phyloP scores from a whole-genome alignment of 2,113 vertebrate genomes.

The Leptobrachium ailaonicum region DNA sequence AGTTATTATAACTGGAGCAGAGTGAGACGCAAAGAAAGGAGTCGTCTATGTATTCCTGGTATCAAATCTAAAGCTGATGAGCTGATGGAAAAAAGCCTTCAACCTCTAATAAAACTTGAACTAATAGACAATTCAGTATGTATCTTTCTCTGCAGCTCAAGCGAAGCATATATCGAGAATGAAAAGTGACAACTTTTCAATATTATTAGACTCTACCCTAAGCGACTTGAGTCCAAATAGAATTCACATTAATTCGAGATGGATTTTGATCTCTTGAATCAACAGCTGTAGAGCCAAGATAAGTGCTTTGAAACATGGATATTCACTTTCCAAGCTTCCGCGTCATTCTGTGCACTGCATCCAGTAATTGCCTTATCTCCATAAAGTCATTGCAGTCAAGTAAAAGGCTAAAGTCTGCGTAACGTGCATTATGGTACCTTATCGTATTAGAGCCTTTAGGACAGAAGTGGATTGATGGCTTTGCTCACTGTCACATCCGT shows the following conservation, averaged over 20 bases:
- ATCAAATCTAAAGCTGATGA: no score
- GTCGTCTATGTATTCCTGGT: no score
- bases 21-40: no score
- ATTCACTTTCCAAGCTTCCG: slow-evolving; percentile 27
- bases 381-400: slow-evolving; percentile 48
- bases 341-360: slow-evolving; percentile 34
- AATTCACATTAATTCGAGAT: slow-evolving; percentile 30
- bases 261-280: slow-evolving; percentile 36
- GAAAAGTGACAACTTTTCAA: slow-evolving; percentile 23
- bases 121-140: not conserved
- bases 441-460: slow-evolving; percentile 37
- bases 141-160: not conserved
- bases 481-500: slow-evolving; percentile 18
- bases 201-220: slow-evolving; percentile 9
- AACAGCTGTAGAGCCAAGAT: slow-evolving; percentile 43
- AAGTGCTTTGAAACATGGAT: slow-evolving; percentile 42
- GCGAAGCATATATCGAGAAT: slow-evolving; percentile 3
- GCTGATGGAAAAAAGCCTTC: no score
- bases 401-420: slow-evolving; percentile 45
- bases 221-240: slow-evolving; percentile 18
- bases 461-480: slow-evolving; percentile 25
- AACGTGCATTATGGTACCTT: slow-evolving; percentile 32
- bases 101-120: no score
- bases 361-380: slow-evolving; percentile 49
- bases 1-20: no score